Evolutionary conservation across 2,797 vertebrate genomes (phyloP), one percentile per base, ranked within the genome.

Genomic region (Pangasius mekongensis): DNA sequence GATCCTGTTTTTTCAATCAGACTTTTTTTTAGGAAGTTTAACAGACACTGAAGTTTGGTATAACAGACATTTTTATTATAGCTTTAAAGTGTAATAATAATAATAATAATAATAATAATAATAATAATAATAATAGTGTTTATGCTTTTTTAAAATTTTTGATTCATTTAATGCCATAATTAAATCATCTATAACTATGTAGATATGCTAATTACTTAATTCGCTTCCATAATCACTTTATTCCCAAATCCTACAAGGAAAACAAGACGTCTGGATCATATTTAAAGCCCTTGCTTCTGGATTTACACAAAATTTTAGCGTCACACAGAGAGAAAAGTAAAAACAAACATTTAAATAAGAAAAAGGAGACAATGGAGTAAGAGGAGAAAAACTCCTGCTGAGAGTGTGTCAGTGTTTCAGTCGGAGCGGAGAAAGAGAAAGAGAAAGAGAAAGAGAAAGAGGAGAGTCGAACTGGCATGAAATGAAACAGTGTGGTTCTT

Each of bases 401-500:
- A 85, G 71, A 5, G 18, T 49, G 87, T 85, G 87, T 69, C 5
- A 49, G 83, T 27, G 81, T 62, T 76, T 76, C 87, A 66, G 82
- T 77, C 36, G 10, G 27, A 30, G 54, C 9, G 3, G 43, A 84
- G 73, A 33, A 33, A 33, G 33, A 80, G 71, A 83, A 84, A 80
- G 62, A 27, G 60, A n/a, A n/a, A n/a, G n/a, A 33, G 33, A 33
- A 33, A 33, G 33, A 80, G 71, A 83, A 84, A 80, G 62, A 27
- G 60, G 60, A 77, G 82, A 84, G 73, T 84, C 18, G 64, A 43
- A 33, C 83, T 88, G 87, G 83, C 87, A 88, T 56, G 49, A 69
- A 58, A 88, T 88, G 36, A 88, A 88, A 88, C 87, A 88, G 10
- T 88, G 87, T 85, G 87, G 87, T 71, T 88, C 64, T 71, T 80